Evolutionary conservation across 2,888 invertebrate species (phyloP), one percentile per base, ranked within the genome.

Genomic region (Heliconius cydno): DNA sequence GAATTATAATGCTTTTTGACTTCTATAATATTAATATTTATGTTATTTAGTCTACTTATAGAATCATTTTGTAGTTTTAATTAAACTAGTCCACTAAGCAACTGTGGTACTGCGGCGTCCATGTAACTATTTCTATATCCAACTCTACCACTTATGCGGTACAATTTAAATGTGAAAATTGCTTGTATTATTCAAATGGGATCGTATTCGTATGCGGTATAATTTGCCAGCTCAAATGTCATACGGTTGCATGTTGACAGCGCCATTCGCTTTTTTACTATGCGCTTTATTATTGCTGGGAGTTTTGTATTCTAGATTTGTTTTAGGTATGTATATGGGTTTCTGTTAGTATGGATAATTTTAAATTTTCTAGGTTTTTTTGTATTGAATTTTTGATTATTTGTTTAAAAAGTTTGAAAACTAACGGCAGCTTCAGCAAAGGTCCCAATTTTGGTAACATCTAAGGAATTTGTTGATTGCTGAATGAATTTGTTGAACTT

Each of bases 201-300:
- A 52, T 52, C 52, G 52, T 25, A 52, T 38, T 76, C 22, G 68
- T 67, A 70, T 75, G 75, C 60, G 30, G 78, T 75, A 75, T 75
- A 68, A 75, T 79, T 75, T 79, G 74, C 60, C 63, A 7, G 68
- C 41, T 68, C 41, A 28, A 60, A 68, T 79, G 75, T 68, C 74
- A 68, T 70, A 79, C 30, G 34, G 63, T 68, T 79, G 60, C 68
- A 41, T 60, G 76, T 76, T 73, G 78, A 68, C 78, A 68, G 63
- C 25, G 76, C 74, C 25, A 76, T 65, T 78, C 76, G 76, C 76
- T 79, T 65, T 41, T 76, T 81, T 68, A 80, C 72, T 80, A 72
- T 76, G 60, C 38, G 19, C 67, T 60, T 22, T 25, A 71, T 66
- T 66, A 57, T 75, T 77, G 76, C 19, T 0, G 15, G 46, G 63